Evolutionary conservation across 1,140 invertebrate genomes (phyloP), one percentile per base, ranked within the genome.

Genomic region (Mizuhopecten yessoensis): DNA sequence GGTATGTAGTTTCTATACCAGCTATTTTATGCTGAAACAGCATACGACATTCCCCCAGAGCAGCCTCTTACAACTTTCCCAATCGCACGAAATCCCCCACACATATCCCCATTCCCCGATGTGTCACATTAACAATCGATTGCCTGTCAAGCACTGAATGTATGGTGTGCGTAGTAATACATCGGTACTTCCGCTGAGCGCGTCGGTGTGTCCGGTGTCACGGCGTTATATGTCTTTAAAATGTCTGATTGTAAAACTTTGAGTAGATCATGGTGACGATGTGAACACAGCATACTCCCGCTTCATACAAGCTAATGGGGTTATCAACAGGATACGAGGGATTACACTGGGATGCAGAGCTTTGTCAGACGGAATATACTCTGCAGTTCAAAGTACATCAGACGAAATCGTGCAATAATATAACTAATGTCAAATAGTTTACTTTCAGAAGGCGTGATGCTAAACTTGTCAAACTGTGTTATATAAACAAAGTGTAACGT

Each of bases 151-250:
- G 17, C 57, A 75, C 57, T 75, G 17, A 29, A n/a, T 75, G 29
- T 75, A 75, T 29, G n/a, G 57, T 75, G 57, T 75, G 57, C 57
- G 57, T 75, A 75, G 57, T 75, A 29, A 75, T 75, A 75, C 57
- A 75, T 75, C 57, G 57, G 57, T 75, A 75, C 57, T 75, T 75
- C 57, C 57, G 57, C 23, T n/a, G 57, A 75, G 23, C 23, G 57
- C 57, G 57, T 75, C 57, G 57, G 57, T 75, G 57, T 75, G n/a
- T 75, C 57, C 57, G 57, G 57, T 75, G 57, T 75, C 57, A 75
- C 57, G 57, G 57, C 57, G 57, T 75, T 75, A 75, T 75, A 75
- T 75, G 57, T 75, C 57, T 75, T 75, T 75, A 75, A 75, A n/a
- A 75, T 75, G 57, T 23, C 57, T 75, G 57, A 75, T 75, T 75